Conservation (phyloP, 2,113 vertebrate genomes). For the Oryzias javanicus region DNA sequence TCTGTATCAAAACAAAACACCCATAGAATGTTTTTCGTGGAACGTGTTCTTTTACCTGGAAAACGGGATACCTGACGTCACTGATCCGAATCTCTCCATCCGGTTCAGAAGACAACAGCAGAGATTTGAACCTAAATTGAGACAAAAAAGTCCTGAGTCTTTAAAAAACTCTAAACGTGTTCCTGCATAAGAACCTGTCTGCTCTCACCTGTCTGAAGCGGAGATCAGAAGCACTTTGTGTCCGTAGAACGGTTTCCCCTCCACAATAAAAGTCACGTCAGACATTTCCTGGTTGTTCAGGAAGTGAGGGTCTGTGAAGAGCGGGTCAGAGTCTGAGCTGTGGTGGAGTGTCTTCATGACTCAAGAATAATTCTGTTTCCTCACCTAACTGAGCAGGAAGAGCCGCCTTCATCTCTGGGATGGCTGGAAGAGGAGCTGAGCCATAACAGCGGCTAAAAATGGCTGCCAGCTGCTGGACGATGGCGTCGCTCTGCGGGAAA, state of each 20-base stretch:
- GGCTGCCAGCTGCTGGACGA: constrained; percentile 86
- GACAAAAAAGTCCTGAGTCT: background rate
- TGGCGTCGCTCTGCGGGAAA: constrained; percentile 83
- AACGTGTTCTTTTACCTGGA: constrained; percentile 85
- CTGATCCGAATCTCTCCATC: constrained; percentile 86
- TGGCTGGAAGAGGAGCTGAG: constrained; percentile 86
- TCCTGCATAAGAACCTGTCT: background rate
- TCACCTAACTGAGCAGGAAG: constrained; percentile 92
- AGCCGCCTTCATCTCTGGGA: constrained; percentile 82
- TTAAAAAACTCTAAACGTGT: too few relatives aligned
- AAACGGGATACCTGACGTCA: constrained; percentile 89
- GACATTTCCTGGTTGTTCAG: constrained; percentile 98
- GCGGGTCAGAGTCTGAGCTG: too few relatives aligned
- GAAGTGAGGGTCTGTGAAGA: constrained; percentile 88
- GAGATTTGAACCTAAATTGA: constrained; percentile 86
- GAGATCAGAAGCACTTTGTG: constrained; percentile 96
- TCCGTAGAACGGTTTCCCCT: constrained; percentile 94
- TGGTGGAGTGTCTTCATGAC: too few relatives aligned
- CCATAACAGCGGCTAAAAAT: constrained; percentile 94
- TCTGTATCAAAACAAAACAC: background rate
- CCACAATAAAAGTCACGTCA: constrained; percentile 92
- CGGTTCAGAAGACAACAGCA: constrained; percentile 83
- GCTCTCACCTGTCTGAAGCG: constrained; percentile 88
- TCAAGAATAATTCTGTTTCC: background rate
- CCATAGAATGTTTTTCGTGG: background rate